Evolutionary conservation across 2,113 vertebrate species (phyloP).

Genomic region (Piaya cayana): DNA sequence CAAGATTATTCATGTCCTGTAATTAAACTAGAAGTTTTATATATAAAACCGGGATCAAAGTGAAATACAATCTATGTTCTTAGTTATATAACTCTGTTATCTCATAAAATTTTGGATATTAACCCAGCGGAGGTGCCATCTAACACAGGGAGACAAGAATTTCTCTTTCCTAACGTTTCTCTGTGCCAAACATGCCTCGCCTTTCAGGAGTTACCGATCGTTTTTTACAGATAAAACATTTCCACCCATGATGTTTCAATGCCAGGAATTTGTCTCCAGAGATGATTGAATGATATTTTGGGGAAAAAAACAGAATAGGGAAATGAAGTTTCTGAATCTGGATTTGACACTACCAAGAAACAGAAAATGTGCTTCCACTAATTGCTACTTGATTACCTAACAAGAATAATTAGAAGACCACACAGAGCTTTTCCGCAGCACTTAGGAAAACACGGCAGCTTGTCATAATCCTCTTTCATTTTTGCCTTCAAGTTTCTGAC

Average conservation of each 20-base stretch:
- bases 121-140: background rate
- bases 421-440: background rate
- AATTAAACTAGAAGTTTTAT: background rate
- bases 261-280: background rate
- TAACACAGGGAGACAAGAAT: background rate
- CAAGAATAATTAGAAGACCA: background rate
- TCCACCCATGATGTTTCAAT: background rate
- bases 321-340: background rate
- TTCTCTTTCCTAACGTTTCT: background rate
- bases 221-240: background rate
- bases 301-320: background rate
- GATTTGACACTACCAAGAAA: background rate
- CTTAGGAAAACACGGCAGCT: background rate
- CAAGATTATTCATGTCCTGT: background rate
- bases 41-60: background rate
- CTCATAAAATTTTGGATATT: background rate
- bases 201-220: background rate
- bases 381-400: background rate
- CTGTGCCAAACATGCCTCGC: background rate
- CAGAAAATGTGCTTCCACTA: background rate
- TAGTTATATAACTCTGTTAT: background rate
- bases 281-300: background rate
- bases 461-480: background rate
- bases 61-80: rapidly evolving
- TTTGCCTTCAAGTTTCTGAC: background rate